Conservation (phyloP, 1,140 invertebrate species). For the Meloidogyne hapla region DNA sequence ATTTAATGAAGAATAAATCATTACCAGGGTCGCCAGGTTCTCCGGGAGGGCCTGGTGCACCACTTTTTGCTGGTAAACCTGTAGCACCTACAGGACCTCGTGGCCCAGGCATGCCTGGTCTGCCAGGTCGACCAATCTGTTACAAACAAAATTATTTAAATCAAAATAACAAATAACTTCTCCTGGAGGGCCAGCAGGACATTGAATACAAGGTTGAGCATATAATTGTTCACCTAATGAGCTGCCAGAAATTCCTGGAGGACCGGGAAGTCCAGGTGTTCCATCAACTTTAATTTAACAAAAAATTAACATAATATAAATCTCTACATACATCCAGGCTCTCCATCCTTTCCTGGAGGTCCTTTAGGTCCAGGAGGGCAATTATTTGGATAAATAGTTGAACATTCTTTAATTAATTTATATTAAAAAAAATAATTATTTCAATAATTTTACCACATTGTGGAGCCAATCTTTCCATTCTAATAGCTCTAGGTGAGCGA, state of each 20-base stretch:
- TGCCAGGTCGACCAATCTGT: background rate
- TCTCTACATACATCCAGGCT: background rate
- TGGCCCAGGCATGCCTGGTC: slow-evolving; percentile 5
- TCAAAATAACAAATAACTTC: background rate
- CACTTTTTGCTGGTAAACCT: slow-evolving; percentile 46
- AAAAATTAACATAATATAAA: background rate
- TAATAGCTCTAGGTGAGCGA: background rate
- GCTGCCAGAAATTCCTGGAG: slow-evolving; percentile 7
- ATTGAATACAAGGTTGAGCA: slow-evolving; percentile 14
- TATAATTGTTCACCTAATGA: slow-evolving; percentile 18
- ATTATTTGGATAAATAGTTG: slow-evolving; percentile 9
- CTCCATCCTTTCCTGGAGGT: background rate
- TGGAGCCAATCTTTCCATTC: slow-evolving; percentile 7
- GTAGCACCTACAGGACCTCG: background rate
- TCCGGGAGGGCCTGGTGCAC: slow-evolving; percentile 51
- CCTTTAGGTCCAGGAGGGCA: slow-evolving; percentile 10
- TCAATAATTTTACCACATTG: slow-evolving; percentile 14
- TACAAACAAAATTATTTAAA: background rate
- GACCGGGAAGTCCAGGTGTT: slow-evolving; percentile 5
- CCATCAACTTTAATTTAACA: background rate
- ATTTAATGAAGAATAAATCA: slow-evolving; percentile 50
- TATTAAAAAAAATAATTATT: background rate
- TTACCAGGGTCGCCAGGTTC: slow-evolving; percentile 50
- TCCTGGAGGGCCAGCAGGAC: slow-evolving; percentile 10
- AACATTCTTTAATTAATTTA: slow-evolving; percentile 19